Percentiles rank a stretch among this genome's conserved stretches.
phyloP scores from a whole-genome alignment of 2,797 vertebrate genomes.

The Micrastur ruficollis region DNA sequence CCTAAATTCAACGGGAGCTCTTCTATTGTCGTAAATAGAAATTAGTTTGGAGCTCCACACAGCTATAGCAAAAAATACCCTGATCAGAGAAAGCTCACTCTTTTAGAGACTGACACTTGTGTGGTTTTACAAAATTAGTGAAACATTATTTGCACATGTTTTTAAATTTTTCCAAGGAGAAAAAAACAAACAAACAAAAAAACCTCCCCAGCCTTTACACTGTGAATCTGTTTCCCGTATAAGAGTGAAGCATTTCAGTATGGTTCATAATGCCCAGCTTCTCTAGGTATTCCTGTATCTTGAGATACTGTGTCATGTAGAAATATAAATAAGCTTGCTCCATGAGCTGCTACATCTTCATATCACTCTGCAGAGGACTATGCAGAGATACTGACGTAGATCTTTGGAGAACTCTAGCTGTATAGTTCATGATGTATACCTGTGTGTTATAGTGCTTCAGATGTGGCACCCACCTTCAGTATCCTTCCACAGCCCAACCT shows the following conservation, averaged over 20 bases:
- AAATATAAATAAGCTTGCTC: neutral
- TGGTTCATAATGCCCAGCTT: neutral
- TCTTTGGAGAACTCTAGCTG: neutral
- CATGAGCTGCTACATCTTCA: neutral
- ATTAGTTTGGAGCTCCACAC: neutral
- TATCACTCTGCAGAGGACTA: neutral
- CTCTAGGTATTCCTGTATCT: neutral
- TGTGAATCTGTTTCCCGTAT: neutral
- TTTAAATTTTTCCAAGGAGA: neutral
- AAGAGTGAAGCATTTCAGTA: neutral
- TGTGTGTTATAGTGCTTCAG: neutral
- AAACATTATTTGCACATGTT: neutral
- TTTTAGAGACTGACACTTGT: neutral
- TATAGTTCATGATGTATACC: neutral
- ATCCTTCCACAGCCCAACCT: neutral
- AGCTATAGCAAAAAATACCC: neutral
- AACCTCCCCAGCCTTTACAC: neutral
- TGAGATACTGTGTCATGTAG: neutral
- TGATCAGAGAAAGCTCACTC: neutral
- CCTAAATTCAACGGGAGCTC: neutral
- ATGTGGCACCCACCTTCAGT: neutral
- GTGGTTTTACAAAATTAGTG: neutral
- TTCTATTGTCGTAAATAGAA: neutral
- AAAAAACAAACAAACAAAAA: neutral
- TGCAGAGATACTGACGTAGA: neutral